phyloP scores from a whole-genome alignment of 1,140 invertebrate species.

The Drosophila repleta region DNA sequence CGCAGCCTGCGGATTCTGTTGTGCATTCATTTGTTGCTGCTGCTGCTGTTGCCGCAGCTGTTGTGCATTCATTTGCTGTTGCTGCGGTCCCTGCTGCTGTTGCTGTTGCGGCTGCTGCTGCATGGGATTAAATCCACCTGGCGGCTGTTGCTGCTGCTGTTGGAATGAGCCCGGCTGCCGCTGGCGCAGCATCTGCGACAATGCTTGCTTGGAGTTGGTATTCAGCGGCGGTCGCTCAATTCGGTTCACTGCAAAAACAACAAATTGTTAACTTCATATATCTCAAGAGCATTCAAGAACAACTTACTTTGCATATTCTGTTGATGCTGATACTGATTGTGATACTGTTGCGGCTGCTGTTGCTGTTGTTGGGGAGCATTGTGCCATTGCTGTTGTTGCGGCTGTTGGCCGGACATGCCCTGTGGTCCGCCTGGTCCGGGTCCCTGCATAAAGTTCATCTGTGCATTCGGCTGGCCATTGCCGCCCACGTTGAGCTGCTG shows the following conservation, averaged over 20 bases:
- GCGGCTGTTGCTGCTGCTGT: constrained; percentile 82
- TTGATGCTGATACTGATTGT: constrained; percentile 74
- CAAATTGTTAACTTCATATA: neutral
- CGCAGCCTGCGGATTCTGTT: constrained; percentile 62
- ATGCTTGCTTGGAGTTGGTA: constrained; percentile 91
- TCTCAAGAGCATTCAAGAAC: neutral
- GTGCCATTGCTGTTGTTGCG: constrained; percentile 68
- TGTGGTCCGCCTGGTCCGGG: constrained; percentile 60
- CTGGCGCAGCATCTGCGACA: constrained; percentile 93
- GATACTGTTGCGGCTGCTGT: constrained; percentile 62
- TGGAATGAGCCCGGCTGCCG: constrained; percentile 85
- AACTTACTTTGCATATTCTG: constrained; percentile 73
- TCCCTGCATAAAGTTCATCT: constrained; percentile 77
- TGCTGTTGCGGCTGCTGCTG: constrained; percentile 83
- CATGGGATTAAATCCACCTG: constrained; percentile 84
- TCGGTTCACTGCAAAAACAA: constrained; percentile 85
- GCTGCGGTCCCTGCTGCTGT: constrained; percentile 64
- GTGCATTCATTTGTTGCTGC: constrained; percentile 50
- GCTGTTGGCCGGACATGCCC: constrained; percentile 57
- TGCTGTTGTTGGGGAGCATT: constrained; percentile 76
- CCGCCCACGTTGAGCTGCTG: constrained; percentile 70
- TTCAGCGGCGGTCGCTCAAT: constrained; percentile 88
- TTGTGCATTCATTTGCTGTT: constrained; percentile 54
- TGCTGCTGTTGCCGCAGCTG: constrained; percentile 60
- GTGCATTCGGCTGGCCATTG: constrained; percentile 72